Evolutionary conservation across 1,140 invertebrate genomes (phyloP).

Genomic region (Drosophila nigrodunni): DNA sequence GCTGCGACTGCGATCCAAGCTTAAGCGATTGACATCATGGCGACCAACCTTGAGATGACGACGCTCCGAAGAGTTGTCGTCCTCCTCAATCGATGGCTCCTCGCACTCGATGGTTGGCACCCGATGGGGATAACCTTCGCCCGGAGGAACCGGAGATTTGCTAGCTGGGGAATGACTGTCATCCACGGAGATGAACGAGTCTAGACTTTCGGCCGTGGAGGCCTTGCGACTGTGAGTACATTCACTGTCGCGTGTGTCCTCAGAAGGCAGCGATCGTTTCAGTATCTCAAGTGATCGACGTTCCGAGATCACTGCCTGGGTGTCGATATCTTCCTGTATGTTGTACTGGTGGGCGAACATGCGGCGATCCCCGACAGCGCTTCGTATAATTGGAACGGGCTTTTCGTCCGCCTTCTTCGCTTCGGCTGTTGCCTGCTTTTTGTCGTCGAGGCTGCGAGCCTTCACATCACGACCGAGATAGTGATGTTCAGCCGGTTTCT

Average conservation of each 20-base stretch:
- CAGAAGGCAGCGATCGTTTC: constrained; percentile 78
- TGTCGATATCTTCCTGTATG: constrained; percentile 86
- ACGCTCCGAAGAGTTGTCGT: constrained; percentile 70
- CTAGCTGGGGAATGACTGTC: constrained; percentile 77
- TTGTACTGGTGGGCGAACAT: constrained; percentile 83
- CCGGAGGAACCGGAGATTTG: constrained; percentile 69
- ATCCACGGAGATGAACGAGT: constrained; percentile 85
- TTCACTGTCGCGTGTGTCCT: constrained; percentile 81
- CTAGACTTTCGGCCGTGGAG: constrained; percentile 87
- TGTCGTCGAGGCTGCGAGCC: constrained; percentile 87
- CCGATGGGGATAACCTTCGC: constrained; percentile 70
- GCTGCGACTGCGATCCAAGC: constrained; percentile 85
- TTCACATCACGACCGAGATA: constrained; percentile 86
- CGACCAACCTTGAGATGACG: constrained; percentile 72
- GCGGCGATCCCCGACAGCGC: constrained; percentile 77
- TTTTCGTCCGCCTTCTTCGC: constrained; percentile 74
- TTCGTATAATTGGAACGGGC: constrained; percentile 45
- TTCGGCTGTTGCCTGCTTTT: constrained; percentile 58
- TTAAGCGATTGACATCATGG: constrained; percentile 74
- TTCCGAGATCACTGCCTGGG: constrained; percentile 87
- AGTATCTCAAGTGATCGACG: constrained; percentile 86
- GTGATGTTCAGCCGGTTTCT: constrained; percentile 85
- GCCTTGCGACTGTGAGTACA: constrained; percentile 83
- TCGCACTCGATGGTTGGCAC: constrained; percentile 84
- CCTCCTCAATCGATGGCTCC: constrained; percentile 80